Conservation (phyloP, 2,113 vertebrate genomes). For the Bos javanicus region DNA sequence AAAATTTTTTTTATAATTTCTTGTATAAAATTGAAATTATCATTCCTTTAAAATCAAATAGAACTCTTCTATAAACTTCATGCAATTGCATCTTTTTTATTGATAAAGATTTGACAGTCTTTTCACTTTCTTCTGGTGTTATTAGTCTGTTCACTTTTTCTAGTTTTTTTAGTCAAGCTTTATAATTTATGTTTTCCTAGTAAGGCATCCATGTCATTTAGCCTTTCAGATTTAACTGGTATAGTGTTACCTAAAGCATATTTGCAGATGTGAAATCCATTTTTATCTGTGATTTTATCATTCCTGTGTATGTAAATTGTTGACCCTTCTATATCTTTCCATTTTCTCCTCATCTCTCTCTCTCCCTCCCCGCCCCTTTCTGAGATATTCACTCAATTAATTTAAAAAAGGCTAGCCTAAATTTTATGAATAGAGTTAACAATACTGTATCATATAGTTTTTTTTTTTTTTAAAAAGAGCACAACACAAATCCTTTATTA, state of each 20-base stretch:
- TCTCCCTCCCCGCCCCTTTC: background rate
- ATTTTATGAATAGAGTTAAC: no score
- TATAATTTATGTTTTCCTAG: background rate
- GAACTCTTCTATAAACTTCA: background rate
- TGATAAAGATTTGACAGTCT: background rate
- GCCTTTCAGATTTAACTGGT: background rate
- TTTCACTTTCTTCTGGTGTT: background rate
- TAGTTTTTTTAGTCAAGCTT: background rate
- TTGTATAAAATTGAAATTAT: background rate
- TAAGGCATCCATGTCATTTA: background rate
- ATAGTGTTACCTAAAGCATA: background rate
- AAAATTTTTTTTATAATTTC: background rate
- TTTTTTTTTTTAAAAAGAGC: no score
- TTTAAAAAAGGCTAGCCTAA: no score
- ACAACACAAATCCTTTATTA: slow-evolving; percentile 54
- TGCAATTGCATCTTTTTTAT: background rate
- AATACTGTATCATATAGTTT: no score
- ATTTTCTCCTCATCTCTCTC: background rate
- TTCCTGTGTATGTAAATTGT: background rate
- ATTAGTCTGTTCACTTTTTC: background rate
- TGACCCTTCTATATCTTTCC: background rate
- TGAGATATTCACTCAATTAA: no score
- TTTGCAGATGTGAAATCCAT: background rate
- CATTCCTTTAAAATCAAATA: background rate
- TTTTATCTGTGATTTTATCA: background rate